Conservation (phyloP, 2,888 invertebrate species). For the Silvanus unidentatus region DNA sequence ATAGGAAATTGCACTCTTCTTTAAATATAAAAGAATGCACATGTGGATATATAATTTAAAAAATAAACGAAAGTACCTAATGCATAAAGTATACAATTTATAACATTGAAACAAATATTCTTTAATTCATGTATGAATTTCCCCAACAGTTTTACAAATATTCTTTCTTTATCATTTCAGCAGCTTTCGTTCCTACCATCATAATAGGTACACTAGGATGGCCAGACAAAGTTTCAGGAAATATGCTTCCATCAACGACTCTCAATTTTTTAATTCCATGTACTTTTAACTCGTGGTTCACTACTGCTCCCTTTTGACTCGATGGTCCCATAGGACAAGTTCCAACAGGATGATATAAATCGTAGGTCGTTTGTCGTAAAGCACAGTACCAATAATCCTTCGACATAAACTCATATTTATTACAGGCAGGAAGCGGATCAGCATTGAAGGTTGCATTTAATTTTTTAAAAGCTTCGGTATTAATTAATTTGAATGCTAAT, state of each 20-base stretch:
- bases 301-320: conserved; percentile 54
- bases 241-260: conserved; percentile 62
- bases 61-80: too few relatives aligned
- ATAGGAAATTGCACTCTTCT: too few relatives aligned
- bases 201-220: conserved; percentile 63
- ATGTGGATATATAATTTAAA: too few relatives aligned
- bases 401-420: conserved; percentile 5
- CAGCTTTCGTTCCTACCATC: conserved; percentile 64
- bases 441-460: conserved; percentile 46
- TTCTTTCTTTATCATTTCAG: too few relatives aligned
- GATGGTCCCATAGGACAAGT: conserved; percentile 65
- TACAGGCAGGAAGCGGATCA: conserved; percentile 14
- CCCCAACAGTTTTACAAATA: too few relatives aligned
- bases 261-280: conserved; percentile 54
- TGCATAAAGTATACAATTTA: too few relatives aligned
- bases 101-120: too few relatives aligned
- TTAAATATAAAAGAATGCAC: too few relatives aligned
- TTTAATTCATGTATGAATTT: too few relatives aligned
- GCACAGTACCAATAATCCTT: conserved; percentile 22
- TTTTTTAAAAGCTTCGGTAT: conserved; percentile 49
- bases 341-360: conserved; percentile 58
- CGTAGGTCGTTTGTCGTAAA: conserved; percentile 39
- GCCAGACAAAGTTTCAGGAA: conserved; percentile 56
- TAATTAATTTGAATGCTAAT: conserved; percentile 42
- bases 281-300: conserved; percentile 56